A percentile compares a stretch with the other conserved stretches of the same genome.
These are phyloP conservation scores for Pitta sordida DNA, from an alignment of 2,113 vertebrate species.

Conservation along the genomic window DNA sequence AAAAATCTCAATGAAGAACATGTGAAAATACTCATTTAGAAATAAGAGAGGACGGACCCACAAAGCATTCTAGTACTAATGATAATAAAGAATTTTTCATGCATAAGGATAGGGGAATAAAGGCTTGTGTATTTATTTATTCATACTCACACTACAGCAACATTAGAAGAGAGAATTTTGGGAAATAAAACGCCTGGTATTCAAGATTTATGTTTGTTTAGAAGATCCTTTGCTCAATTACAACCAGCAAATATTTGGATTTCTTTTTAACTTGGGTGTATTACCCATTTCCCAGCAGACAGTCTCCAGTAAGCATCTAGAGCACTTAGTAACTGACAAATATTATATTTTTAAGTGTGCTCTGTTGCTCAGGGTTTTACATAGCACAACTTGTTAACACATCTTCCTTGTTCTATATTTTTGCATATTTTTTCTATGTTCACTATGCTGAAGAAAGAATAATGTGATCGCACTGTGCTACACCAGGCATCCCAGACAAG, in stretches of 20 bases:
- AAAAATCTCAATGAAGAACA: background rate
- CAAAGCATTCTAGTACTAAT: background rate
- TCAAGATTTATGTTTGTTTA: background rate
- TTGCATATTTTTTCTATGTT: too few relatives aligned
- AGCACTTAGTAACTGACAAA: background rate
- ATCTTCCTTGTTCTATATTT: background rate
- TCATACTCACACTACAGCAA: background rate
- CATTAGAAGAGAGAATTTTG: background rate
- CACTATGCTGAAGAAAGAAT: background rate
- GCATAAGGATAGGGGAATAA: background rate
- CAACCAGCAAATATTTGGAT: background rate
- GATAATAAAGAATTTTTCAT: background rate
- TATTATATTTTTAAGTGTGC: fast-evolving
- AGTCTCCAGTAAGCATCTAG: background rate
- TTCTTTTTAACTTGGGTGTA: background rate
- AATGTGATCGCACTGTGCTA: background rate
- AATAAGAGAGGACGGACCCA: background rate
- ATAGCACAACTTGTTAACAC: background rate
- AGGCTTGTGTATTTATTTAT: background rate
- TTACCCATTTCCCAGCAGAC: background rate
- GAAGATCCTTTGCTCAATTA: background rate
- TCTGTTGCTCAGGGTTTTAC: background rate
- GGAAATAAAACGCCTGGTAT: background rate
- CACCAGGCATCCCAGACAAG: background rate
- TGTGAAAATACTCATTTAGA: background rate